A percentile compares a stretch with the other conserved stretches of the same genome.
Evolutionary conservation across 2,113 vertebrate genomes (phyloP).

Genomic region (Craseonycteris thonglongyai): DNA sequence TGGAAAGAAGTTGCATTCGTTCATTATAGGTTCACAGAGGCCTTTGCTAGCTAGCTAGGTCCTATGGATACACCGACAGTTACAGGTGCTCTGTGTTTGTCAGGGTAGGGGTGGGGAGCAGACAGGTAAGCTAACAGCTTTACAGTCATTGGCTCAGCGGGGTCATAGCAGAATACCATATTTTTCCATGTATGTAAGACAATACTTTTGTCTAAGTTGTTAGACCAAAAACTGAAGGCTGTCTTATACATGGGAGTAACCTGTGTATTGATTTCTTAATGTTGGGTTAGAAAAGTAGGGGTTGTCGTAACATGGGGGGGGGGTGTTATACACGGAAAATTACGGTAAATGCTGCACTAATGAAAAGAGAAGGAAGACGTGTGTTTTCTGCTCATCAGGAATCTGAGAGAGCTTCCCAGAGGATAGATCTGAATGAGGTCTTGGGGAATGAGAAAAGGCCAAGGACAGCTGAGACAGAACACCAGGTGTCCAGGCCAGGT

Average conservation of each 20-base stretch:
- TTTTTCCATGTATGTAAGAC: no score
- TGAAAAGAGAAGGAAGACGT: neutral
- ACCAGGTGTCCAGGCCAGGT: neutral
- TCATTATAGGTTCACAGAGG: neutral
- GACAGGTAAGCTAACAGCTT: neutral
- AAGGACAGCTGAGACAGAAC: neutral
- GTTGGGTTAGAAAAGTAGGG: no score
- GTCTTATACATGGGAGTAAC: no score
- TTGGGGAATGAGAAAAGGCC: neutral
- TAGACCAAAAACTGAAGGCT: no score
- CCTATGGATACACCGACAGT: neutral
- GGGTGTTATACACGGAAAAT: no score
- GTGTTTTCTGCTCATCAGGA: neutral
- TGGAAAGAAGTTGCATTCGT: neutral
- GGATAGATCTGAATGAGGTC: neutral
- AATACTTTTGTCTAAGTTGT: no score
- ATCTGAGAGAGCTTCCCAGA: neutral
- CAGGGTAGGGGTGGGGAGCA: no score
- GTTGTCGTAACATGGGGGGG: no score
- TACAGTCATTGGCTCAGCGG: neutral
- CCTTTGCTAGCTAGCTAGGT: neutral
- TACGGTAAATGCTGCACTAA: neutral
- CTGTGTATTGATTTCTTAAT: no score
- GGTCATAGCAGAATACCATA: neutral
- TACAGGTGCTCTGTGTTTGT: neutral